Percentiles rank a stretch among this genome's conserved stretches.
Evolutionary conservation across 2,113 vertebrate genomes (phyloP).

Genomic region (Neolamprologus sp.): DNA sequence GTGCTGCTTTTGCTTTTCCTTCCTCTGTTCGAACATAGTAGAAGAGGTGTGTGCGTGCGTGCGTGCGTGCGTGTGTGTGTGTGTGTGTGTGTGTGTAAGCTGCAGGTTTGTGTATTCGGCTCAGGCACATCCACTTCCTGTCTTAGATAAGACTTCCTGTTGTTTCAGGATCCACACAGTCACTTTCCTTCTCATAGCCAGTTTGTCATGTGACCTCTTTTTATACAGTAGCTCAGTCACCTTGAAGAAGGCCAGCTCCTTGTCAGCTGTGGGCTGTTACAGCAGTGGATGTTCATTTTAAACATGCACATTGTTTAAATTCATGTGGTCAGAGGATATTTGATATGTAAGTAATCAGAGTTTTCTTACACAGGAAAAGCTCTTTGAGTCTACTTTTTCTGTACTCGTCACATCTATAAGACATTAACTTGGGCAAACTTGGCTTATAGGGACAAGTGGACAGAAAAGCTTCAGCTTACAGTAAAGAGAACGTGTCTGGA

Average conservation of each 20-base stretch:
- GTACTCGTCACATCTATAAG: not conserved
- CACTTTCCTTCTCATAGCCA: not conserved
- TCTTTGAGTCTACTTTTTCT: not conserved
- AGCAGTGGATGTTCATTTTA: not conserved
- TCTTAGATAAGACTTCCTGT: slow-evolving; percentile 56
- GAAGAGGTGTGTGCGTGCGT: not conserved
- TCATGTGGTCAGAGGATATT: not conserved
- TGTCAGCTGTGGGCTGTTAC: not conserved
- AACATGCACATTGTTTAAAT: not conserved
- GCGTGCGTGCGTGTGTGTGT: not conserved
- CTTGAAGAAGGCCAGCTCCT: not conserved
- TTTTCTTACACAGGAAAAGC: not conserved
- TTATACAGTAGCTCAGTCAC: not conserved
- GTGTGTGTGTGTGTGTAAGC: not conserved
- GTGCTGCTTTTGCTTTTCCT: slow-evolving; percentile 39
- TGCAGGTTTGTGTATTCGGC: slow-evolving; percentile 37
- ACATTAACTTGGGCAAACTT: not conserved
- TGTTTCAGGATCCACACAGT: not conserved
- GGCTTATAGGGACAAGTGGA: not conserved
- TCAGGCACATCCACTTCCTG: slow-evolving; percentile 47
- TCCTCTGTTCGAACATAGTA: slow-evolving; percentile 13
- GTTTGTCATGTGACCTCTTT: not conserved
- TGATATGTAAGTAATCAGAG: not conserved
- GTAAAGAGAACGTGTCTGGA: not conserved
- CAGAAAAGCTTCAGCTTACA: not conserved